Percentiles rank a stretch among this genome's conserved stretches.
These are phyloP conservation scores for Myrmecobius fasciatus DNA, from an alignment of 2,113 vertebrate genomes.

Conservation along the genomic window DNA sequence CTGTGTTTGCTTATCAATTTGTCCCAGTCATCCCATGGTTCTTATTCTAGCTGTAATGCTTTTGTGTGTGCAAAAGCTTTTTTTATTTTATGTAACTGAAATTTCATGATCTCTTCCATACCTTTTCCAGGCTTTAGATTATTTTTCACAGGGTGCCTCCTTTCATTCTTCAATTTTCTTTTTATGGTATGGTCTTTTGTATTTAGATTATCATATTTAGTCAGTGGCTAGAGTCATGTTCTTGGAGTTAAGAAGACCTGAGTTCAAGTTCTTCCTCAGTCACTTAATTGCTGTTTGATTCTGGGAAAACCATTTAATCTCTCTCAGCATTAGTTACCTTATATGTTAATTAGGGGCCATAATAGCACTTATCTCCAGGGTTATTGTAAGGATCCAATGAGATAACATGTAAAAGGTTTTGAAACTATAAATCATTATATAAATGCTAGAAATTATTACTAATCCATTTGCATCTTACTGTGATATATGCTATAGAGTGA, in stretches of 20 bases:
- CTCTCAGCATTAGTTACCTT: not conserved
- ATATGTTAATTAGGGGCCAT: not conserved
- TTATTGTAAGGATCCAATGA: not conserved
- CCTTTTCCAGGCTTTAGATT: too few relatives aligned
- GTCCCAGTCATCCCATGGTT: too few relatives aligned
- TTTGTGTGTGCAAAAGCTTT: too few relatives aligned
- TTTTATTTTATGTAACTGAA: too few relatives aligned
- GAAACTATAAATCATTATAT: not conserved
- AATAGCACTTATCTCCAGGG: not conserved
- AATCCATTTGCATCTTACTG: not conserved
- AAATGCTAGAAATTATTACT: not conserved
- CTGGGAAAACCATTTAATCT: not conserved
- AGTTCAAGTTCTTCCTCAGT: not conserved
- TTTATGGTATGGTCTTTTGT: too few relatives aligned
- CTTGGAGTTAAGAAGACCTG: not conserved
- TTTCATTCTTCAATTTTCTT: too few relatives aligned
- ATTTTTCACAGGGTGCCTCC: too few relatives aligned
- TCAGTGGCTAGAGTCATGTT: not conserved
- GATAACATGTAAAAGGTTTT: not conserved
- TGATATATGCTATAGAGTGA: not conserved
- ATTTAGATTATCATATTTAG: too few relatives aligned
- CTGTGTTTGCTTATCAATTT: too few relatives aligned
- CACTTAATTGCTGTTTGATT: not conserved
- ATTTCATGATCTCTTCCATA: too few relatives aligned
- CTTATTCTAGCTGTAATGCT: too few relatives aligned